Evolutionary conservation across 2,113 vertebrate species (phyloP).

Genomic region (Poeciliopsis retropinna): DNA sequence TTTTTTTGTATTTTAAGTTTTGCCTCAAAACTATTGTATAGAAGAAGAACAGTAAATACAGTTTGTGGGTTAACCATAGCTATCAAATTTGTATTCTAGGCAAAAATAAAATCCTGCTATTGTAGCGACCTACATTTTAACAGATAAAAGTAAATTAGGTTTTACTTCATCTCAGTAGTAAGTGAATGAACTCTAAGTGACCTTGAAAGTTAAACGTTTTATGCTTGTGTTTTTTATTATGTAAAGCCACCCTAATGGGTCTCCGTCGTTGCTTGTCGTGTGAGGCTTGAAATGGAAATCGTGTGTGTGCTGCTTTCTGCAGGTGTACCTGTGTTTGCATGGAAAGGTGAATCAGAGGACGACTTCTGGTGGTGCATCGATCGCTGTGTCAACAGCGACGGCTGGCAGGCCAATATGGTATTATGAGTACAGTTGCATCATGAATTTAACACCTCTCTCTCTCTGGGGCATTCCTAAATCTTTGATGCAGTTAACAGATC

Average conservation of each 20-base stretch:
- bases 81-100: background rate
- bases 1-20: background rate
- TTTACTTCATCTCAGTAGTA: background rate
- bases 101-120: background rate
- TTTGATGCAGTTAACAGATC: background rate
- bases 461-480: background rate
- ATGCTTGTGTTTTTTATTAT: slow-evolving; percentile 13
- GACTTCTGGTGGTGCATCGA: slow-evolving; percentile 99
- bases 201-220: background rate
- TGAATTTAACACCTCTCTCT: background rate
- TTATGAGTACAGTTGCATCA: slow-evolving; percentile 3
- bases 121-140: background rate
- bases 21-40: background rate
- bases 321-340: slow-evolving; percentile 97
- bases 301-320: slow-evolving; percentile 48
- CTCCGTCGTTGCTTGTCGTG: slow-evolving; percentile 1
- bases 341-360: slow-evolving; percentile 98
- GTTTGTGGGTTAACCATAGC: background rate
- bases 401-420: slow-evolving; percentile 99
- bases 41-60: background rate
- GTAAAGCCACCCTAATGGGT: slow-evolving; percentile 15
- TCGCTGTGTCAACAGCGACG: slow-evolving; percentile 92
- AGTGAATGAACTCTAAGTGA: background rate
- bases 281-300: too few relatives aligned
- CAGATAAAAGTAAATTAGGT: background rate